Percentiles rank a stretch among this genome's conserved stretches.
Evolutionary conservation across 2,797 vertebrate species (phyloP).

Genomic region (Bryconaethiops microstoma): DNA sequence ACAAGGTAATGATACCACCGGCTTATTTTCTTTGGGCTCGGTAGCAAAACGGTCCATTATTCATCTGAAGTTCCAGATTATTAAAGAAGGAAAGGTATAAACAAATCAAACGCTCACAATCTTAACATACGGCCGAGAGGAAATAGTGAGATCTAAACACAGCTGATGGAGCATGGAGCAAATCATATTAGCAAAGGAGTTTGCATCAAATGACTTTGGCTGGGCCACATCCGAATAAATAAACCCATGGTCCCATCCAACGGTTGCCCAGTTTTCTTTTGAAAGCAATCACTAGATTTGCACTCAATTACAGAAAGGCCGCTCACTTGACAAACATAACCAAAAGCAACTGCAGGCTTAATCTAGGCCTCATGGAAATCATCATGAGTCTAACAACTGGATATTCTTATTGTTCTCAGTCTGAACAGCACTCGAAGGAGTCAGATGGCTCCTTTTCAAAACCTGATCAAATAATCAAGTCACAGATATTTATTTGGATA

Average conservation of each 20-base stretch:
- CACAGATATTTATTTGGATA: constrained; percentile 61
- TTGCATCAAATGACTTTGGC: constrained; percentile 63
- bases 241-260: constrained; percentile 65
- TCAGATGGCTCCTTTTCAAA: constrained; percentile 2
- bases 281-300: constrained; percentile 72
- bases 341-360: constrained; percentile 37
- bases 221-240: constrained; percentile 71
- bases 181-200: constrained; percentile 60
- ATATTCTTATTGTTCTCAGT: constrained; percentile 16
- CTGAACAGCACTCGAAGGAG: neutral
- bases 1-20: constrained; percentile 59
- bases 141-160: constrained; percentile 61
- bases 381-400: neutral
- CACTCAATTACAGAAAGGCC: constrained; percentile 66
- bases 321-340: constrained; percentile 57
- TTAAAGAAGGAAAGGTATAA: constrained; percentile 67
- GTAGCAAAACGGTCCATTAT: constrained; percentile 62
- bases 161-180: constrained; percentile 58
- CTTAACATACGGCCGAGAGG: constrained; percentile 62
- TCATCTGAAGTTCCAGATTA: constrained; percentile 56
- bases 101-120: constrained; percentile 64
- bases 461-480: constrained; percentile 58
- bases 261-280: constrained; percentile 63
- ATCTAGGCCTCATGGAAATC: constrained; percentile 10
- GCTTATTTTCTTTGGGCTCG: constrained; percentile 72